Evolutionary conservation across 2,113 vertebrate genomes (phyloP), one percentile per base, ranked within the genome.

Genomic region (Nesogale talazaci): DNA sequence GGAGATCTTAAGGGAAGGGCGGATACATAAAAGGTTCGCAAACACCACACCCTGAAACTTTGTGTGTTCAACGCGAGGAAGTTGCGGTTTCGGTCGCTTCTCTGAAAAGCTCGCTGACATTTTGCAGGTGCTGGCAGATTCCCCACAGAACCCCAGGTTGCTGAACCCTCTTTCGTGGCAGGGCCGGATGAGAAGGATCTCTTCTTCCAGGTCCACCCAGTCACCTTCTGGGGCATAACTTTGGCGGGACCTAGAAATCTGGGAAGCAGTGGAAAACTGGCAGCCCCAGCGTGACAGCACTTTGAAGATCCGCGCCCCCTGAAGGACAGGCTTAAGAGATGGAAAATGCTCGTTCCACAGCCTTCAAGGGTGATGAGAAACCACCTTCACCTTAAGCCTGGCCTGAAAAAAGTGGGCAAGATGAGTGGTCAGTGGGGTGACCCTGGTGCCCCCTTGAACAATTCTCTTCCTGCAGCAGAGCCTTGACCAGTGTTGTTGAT

Each of bases 1-100:
- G 95, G 92, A 93, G 19, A 93, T 78, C 56, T 82, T 6, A n/a
- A 70, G 67, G 80, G 61, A 25, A 90, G 63, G 92, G 93, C 94
- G 86, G 92, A 93, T 10, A 69, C 65, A 34, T 40, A 63, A 78
- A 52, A 78, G 42, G 29, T 3, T 2, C 88, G 63, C 74, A 27
- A 78, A n/a, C 52, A 94, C 92, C 29, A 46, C 34, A 79, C 42
- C 65, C 42, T 0, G 76, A 87, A 90, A 56, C 20, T 85, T 72
- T 56, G n/a, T 6, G 74, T 15, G 14, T 56, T 75, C 17, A 72
- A 38, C 27, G 46, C 0, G 1, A 16, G 31, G 15, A 69, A 69
- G 59, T 40, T 0, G 15, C 20, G 0, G 12, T 1, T 74, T 7
- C 12, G 29, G 17, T 0, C 9, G 3, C 15, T 70, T 70, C 46